phyloP scores from a whole-genome alignment of 2,797 vertebrate genomes.

The Steatocranus sp. region DNA sequence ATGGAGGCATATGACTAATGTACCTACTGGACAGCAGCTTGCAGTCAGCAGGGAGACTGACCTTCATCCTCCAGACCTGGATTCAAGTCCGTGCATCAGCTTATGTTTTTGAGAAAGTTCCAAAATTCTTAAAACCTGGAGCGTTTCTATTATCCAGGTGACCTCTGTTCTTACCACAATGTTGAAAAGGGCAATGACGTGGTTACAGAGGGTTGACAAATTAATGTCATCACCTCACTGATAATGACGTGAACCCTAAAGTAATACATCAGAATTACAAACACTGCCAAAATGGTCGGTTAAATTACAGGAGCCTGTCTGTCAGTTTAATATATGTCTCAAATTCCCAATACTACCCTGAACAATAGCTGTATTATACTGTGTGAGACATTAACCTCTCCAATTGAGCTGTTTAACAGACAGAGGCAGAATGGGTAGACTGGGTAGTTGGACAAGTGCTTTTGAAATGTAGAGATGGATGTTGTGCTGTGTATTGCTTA shows the following conservation, averaged over 20 bases:
- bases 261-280: background rate
- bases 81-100: slow-evolving; percentile 20
- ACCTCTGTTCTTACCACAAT: background rate
- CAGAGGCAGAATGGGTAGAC: background rate
- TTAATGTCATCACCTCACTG: background rate
- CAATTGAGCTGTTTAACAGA: background rate
- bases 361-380: background rate
- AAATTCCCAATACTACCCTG: background rate
- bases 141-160: background rate
- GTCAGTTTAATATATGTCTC: background rate
- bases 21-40: background rate
- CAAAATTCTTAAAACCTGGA: background rate
- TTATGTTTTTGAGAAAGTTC: background rate
- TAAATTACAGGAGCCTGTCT: background rate
- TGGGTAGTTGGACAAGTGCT: background rate
- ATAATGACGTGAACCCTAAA: background rate
- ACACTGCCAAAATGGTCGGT: background rate
- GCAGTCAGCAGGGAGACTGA: slow-evolving; percentile 15
- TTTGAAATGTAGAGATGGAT: background rate
- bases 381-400: background rate
- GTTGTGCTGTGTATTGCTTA: background rate
- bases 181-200: background rate
- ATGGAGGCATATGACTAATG: slow-evolving; percentile 11
- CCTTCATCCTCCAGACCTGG: slow-evolving; percentile 18
- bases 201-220: background rate